phyloP scores from a whole-genome alignment of 2,113 vertebrate genomes.

The Oryzias javanicus region DNA sequence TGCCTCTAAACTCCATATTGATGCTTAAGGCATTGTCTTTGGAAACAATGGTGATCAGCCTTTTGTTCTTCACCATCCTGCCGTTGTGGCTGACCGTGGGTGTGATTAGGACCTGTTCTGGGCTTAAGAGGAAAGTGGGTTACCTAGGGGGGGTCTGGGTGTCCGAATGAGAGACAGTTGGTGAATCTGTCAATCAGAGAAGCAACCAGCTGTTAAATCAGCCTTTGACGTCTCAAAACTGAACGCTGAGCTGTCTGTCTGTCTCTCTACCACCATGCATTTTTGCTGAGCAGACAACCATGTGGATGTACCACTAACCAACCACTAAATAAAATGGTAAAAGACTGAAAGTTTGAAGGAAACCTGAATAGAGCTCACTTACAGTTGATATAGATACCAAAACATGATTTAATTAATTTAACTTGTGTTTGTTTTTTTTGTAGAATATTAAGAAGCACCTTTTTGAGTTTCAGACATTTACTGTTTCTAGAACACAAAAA shows the following conservation, averaged over 20 bases:
- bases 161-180: slow-evolving; percentile 19
- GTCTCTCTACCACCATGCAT: too few species aligned
- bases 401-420: too few species aligned
- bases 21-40: slow-evolving; percentile 42
- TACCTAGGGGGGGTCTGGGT: slow-evolving; percentile 28
- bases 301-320: background rate
- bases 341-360: too few species aligned
- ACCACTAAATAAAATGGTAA: too few species aligned
- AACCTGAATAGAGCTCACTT: too few species aligned
- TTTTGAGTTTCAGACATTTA: too few species aligned
- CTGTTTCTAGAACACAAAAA: too few species aligned
- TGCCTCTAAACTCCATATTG: background rate
- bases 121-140: slow-evolving; percentile 59
- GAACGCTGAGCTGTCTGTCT: background rate
- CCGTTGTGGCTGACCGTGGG: slow-evolving; percentile 11
- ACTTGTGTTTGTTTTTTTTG: too few species aligned
- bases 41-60: slow-evolving; percentile 40
- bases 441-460: too few species aligned
- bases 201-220: slow-evolving; percentile 26
- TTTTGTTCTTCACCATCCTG: slow-evolving; percentile 50
- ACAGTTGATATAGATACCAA: too few species aligned
- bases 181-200: slow-evolving; percentile 32
- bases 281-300: background rate
- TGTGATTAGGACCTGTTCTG: slow-evolving; percentile 15
- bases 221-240: background rate